Evolutionary conservation across 2,113 vertebrate genomes (phyloP).

Genomic region (Gymnorhina tibicen): DNA sequence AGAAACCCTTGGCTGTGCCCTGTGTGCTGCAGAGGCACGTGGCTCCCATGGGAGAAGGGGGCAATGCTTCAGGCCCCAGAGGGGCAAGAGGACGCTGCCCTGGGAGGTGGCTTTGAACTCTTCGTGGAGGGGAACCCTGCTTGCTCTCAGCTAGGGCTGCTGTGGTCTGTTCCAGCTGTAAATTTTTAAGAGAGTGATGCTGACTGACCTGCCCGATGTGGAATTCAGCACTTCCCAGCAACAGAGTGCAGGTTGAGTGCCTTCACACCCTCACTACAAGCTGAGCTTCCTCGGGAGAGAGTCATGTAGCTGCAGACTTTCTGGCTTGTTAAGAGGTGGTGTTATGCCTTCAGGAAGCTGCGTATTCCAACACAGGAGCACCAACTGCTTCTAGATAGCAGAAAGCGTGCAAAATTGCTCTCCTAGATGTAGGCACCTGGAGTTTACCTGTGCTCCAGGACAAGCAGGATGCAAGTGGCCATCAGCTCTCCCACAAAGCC

Average conservation of each 20-base stretch:
- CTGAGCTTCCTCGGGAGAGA: background rate
- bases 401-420: rapidly evolving
- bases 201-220: background rate
- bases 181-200: background rate
- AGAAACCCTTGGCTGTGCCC: background rate
- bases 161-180: background rate
- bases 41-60: rapidly evolving
- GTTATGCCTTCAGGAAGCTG: background rate
- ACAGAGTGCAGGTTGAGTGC: background rate
- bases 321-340: background rate
- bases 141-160: background rate
- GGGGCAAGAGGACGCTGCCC: rapidly evolving
- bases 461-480: background rate
- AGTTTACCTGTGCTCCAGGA: background rate
- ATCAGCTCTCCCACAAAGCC: background rate
- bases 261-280: background rate
- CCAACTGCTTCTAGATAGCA: background rate
- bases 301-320: background rate
- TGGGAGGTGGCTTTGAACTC: background rate
- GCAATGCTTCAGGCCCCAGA: background rate
- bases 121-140: background rate
- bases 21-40: rapidly evolving
- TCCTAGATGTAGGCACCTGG: background rate
- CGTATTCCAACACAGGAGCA: background rate
- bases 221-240: background rate